phyloP scores from a whole-genome alignment of 2,888 invertebrate species.

The Aromia moschata region DNA sequence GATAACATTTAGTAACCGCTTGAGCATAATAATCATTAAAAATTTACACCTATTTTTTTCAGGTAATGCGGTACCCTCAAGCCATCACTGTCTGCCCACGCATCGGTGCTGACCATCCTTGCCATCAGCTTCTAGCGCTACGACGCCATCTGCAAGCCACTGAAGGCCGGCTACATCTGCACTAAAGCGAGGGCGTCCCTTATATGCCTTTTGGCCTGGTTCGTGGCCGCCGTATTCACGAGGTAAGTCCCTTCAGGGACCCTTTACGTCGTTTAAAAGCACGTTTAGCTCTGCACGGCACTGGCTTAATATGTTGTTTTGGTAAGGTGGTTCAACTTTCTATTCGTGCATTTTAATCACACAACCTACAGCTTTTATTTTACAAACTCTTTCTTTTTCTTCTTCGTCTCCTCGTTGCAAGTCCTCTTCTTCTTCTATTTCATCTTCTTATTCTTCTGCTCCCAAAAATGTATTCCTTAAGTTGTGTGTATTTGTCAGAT shows the following conservation, averaged over 20 bases:
- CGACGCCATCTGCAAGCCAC: constrained; percentile 89
- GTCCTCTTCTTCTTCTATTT: not conserved
- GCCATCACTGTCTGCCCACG: constrained; percentile 96
- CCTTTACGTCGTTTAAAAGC: not conserved
- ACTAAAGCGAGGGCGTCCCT: constrained; percentile 85
- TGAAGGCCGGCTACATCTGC: constrained; percentile 89
- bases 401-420: not conserved
- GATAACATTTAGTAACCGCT: too few species aligned
- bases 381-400: too few species aligned
- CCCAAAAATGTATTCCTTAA: too few species aligned
- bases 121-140: constrained; percentile 92
- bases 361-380: too few species aligned
- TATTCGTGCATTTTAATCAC: too few species aligned
- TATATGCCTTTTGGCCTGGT: constrained; percentile 85
- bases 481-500: too few species aligned
- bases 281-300: constrained; percentile 22
- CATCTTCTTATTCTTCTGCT: not conserved
- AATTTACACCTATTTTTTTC: constrained; percentile 58
- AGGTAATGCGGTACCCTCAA: constrained; percentile 93
- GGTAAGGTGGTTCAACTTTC: not conserved
- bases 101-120: constrained; percentile 90
- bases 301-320: constrained; percentile 5
- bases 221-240: constrained; percentile 83
- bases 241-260: constrained; percentile 69
- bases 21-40: too few species aligned